phyloP scores from a whole-genome alignment of 2,888 invertebrate genomes.

The Chymomyza amoena region DNA sequence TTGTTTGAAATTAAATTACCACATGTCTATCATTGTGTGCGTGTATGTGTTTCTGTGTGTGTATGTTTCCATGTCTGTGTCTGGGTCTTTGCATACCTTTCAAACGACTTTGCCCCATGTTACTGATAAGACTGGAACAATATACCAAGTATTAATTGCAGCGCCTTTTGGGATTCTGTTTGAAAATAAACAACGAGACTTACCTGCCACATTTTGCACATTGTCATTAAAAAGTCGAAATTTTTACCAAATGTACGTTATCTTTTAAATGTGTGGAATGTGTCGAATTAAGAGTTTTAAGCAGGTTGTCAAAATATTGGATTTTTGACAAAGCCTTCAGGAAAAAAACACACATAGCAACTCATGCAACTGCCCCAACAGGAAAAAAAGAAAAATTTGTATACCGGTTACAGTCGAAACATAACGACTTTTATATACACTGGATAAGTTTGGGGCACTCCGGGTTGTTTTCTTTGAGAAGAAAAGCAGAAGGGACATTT shows the following conservation, averaged over 20 bases:
- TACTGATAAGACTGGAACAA: conserved; percentile 45
- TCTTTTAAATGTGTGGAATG: neutral
- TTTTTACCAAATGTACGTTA: neutral
- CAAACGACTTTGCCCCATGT: conserved; percentile 55
- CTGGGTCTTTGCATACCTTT: conserved; percentile 51
- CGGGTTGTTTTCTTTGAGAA: no score
- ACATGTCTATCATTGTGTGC: conserved; percentile 8
- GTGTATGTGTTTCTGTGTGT: conserved; percentile 7
- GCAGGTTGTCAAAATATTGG: neutral
- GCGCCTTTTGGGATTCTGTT: conserved; percentile 3
- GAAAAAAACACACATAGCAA: neutral
- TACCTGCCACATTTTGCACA: neutral
- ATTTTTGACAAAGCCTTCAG: neutral
- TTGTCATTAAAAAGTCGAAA: neutral
- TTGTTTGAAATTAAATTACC: conserved; percentile 36
- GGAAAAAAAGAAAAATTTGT: neutral
- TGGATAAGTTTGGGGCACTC: no score
- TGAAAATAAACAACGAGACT: neutral
- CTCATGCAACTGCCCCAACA: conserved; percentile 22
- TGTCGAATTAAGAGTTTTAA: neutral
- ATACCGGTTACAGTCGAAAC: no score
- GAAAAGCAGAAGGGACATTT: no score
- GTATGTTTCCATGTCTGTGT: neutral
- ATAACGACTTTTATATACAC: no score
- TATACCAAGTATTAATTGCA: conserved; percentile 23